Conservation (phyloP, 2,113 vertebrate species). For the Gavialis gangeticus region DNA sequence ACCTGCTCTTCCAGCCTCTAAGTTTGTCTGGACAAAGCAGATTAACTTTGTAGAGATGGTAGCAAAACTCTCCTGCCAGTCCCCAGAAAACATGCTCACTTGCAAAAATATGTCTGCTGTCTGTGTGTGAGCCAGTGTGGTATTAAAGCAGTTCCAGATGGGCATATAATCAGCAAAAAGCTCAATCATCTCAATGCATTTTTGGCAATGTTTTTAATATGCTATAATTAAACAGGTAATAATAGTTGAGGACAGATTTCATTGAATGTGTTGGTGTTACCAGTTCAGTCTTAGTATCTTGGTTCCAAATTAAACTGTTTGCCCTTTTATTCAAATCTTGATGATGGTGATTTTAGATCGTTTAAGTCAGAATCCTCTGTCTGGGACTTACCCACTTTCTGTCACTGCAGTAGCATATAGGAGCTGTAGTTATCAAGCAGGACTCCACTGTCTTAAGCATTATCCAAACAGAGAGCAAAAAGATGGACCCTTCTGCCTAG, state of each 20-base stretch:
- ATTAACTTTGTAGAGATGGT: accelerated
- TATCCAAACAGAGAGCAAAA: background rate
- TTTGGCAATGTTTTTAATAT: background rate
- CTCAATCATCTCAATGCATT: conserved; percentile 28
- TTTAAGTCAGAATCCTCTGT: background rate
- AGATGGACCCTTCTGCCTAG: background rate
- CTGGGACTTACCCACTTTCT: background rate
- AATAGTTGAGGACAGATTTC: conserved; percentile 5
- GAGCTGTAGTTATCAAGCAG: background rate
- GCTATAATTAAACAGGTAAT: conserved; percentile 47
- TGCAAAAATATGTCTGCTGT: background rate
- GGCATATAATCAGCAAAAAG: conserved; percentile 29
- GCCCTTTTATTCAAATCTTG: background rate
- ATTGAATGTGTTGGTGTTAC: conserved; percentile 43
- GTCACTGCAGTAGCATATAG: too few relatives aligned
- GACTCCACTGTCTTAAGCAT: background rate
- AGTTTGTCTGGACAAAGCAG: background rate
- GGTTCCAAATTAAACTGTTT: conserved; percentile 31
- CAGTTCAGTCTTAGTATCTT: background rate
- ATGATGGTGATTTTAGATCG: background rate
- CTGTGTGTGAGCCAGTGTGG: background rate
- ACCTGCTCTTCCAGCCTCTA: background rate
- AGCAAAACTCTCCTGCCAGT: background rate
- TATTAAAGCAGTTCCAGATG: background rate
- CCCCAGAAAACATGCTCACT: background rate